Base-by-base conservation (phyloP, 2,113 vertebrate species). In the Paracanthobrama guichenoti region DNA sequence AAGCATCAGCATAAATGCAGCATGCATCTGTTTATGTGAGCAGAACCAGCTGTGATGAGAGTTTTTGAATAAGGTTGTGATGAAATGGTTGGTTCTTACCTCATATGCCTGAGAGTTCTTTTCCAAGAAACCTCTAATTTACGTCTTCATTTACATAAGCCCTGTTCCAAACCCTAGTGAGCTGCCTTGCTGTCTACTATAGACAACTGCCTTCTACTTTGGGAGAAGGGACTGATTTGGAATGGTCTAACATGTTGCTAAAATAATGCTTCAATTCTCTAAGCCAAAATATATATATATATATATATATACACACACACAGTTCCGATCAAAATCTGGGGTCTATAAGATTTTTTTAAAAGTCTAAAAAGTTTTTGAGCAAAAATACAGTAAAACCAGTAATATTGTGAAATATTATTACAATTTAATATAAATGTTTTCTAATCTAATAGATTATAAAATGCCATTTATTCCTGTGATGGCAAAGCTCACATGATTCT, bases 51-150 rank as follows among this genome's bases (percentile, higher is more conserved):
- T 71, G 24, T 72, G 83, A 86, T 77, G 60, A 53, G 67, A 31
- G 26, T 83, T 73, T 83, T 60, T 80, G 75, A 85, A 83, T 35
- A 79, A 78, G 55, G 35, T 69, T 67, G n/a, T 42, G 81, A 81
- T 26, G 35, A 77, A 81, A 67, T 48, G 24, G 24, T 74, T 77
- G 59, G 73, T 26, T 84, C 26, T 67, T 39, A 48, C n/a, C 55
- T 83, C 81, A 86, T 20, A 28, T 10, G 26, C 73, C 24, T 57
- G 24, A 74, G n/a, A 53, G 35, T 77, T 12, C n/a, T 81, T 79
- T 73, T 22, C 42, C 57, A 20, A 74, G 72, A 26, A 24, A 60
- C 60, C 35, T 81, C n/a, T 42, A 8, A 85, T 85, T 73, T 79
- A 53, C 78, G 82, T 46, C 8, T 79, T 22, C 71, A 22, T 44